phyloP scores from a whole-genome alignment of 1,140 invertebrate species.

The Atopsyche davidsoni region DNA sequence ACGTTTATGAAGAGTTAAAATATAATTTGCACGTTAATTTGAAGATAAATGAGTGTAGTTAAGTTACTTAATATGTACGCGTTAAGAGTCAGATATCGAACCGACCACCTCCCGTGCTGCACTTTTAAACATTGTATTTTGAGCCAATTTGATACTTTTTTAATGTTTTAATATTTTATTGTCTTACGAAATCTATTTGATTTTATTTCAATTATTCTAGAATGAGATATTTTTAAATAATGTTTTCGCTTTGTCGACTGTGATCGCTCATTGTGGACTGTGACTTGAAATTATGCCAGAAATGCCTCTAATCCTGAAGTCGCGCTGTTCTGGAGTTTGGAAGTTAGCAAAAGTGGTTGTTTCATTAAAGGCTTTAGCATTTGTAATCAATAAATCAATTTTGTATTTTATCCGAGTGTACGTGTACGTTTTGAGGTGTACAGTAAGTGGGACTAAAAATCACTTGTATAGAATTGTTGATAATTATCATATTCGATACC shows the following conservation, averaged over 20 bases:
- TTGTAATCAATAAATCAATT: background rate
- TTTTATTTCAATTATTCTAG: background rate
- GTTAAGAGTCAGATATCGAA: no score
- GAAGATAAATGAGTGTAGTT: background rate
- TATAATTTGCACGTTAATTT: background rate
- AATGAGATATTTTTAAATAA: background rate
- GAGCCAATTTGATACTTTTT: background rate
- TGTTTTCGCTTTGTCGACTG: background rate
- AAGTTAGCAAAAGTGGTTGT: background rate
- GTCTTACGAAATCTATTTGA: background rate
- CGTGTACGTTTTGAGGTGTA: background rate
- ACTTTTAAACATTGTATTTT: slow-evolving; percentile 4
- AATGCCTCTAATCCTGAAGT: slow-evolving; percentile 4
- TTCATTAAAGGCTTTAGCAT: background rate
- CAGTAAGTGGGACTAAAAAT: no score
- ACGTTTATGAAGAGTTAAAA: background rate
- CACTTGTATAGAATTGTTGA: no score
- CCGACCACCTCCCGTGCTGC: no score
- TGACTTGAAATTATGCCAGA: background rate
- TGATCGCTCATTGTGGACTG: background rate
- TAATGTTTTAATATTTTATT: background rate
- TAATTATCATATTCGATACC: no score
- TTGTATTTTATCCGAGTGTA: background rate
- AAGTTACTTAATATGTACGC: no score
- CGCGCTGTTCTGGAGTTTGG: background rate